phyloP scores from a whole-genome alignment of 2,888 invertebrate genomes.

The Alentia gelatinosa region DNA sequence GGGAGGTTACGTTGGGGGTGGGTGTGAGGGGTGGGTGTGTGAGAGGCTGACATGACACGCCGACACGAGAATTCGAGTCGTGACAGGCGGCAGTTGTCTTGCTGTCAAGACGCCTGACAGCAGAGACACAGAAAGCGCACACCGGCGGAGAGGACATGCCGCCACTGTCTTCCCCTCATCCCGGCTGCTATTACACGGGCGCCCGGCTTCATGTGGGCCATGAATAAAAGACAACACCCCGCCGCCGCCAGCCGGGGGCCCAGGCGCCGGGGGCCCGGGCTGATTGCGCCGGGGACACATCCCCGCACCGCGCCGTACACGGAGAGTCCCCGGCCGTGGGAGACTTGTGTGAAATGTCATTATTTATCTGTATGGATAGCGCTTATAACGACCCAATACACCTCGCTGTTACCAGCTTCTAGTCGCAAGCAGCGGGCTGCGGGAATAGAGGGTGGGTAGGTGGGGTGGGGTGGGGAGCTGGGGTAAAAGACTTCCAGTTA shows the following conservation, averaged over 20 bases:
- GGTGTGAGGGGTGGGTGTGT: too few species aligned
- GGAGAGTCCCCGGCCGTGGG: neutral
- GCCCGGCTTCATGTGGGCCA: neutral
- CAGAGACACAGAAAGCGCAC: constrained; percentile 24
- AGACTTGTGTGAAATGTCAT: neutral
- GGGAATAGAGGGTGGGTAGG: too few species aligned
- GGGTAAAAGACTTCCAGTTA: too few species aligned
- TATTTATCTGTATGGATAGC: neutral
- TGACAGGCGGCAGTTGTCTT: constrained; percentile 48
- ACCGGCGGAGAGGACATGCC: neutral
- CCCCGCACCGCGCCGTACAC: neutral
- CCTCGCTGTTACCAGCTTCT: too few species aligned
- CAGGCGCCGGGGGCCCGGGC: neutral
- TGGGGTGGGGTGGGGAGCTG: too few species aligned
- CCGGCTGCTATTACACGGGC: neutral
- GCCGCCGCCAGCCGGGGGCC: neutral
- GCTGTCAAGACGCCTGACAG: constrained; percentile 46
- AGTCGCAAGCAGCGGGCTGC: too few species aligned
- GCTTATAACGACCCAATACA: neutral
- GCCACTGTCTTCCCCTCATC: neutral
- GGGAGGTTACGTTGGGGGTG: neutral
- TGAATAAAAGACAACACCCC: constrained; percentile 36
- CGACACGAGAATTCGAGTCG: constrained; percentile 46
- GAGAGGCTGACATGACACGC: constrained; percentile 12
- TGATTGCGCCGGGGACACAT: neutral